Evolutionary conservation across 1,140 invertebrate species (phyloP).

Genomic region (Cyclargus thomasi): DNA sequence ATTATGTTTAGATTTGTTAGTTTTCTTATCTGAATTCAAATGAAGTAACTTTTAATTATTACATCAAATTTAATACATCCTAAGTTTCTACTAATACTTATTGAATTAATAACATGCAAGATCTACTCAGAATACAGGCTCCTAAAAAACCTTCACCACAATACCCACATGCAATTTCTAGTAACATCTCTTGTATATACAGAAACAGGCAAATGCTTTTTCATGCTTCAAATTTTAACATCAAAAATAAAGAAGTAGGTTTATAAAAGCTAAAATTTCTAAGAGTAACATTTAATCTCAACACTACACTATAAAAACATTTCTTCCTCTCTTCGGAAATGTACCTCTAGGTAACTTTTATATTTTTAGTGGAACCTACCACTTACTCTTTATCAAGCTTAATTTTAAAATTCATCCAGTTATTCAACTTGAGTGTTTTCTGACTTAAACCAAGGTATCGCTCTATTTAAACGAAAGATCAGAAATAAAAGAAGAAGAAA

Average conservation of each 20-base stretch:
- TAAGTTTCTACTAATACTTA: too few relatives aligned
- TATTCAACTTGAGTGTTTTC: too few relatives aligned
- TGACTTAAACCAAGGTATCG: too few relatives aligned
- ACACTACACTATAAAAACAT: not conserved
- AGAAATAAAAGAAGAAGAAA: not conserved
- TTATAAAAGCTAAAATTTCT: not conserved
- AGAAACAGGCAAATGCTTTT: not conserved
- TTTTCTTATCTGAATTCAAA: too few relatives aligned
- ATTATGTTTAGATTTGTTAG: not conserved
- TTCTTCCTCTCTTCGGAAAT: not conserved
- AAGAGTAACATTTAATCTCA: not conserved
- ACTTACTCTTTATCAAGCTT: too few relatives aligned
- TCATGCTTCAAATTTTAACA: not conserved
- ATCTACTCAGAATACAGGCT: not conserved
- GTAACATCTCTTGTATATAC: not conserved
- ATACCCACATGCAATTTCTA: not conserved
- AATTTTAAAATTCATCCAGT: too few relatives aligned
- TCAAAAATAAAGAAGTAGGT: not conserved
- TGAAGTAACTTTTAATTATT: too few relatives aligned
- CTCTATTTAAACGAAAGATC: too few relatives aligned
- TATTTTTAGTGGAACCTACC: not conserved
- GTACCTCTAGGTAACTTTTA: not conserved
- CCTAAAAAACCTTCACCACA: not conserved
- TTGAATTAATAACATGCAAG: too few relatives aligned
- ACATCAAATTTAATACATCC: too few relatives aligned